Conservation (phyloP, 2,113 vertebrate species). For the Tachysurus fulvidraco region DNA sequence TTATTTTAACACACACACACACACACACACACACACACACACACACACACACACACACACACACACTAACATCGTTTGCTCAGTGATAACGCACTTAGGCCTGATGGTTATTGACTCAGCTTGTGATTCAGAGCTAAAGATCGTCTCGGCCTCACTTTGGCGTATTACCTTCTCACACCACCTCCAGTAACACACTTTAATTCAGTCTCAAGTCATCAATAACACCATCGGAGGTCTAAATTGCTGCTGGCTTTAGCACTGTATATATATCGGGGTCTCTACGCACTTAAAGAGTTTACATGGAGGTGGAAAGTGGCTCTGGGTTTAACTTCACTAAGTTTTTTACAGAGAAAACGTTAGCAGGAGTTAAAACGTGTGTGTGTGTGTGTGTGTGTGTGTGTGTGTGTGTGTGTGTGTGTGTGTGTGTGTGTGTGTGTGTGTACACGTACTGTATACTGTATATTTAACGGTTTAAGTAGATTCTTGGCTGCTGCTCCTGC, state of each 20-base stretch:
- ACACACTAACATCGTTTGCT: slow-evolving; percentile 33
- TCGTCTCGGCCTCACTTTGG: slow-evolving; percentile 34
- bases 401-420: too few relatives aligned
- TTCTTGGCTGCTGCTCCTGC: neutral
- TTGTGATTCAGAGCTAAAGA: slow-evolving; percentile 35
- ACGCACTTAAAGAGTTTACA: neutral
- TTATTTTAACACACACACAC: neutral
- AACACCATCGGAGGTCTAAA: slow-evolving; percentile 35
- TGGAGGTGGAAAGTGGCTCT: neutral
- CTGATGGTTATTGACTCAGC: slow-evolving; percentile 53
- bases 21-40: slow-evolving; percentile 13
- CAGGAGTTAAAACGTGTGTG: too few relatives aligned
- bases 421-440: too few relatives aligned
- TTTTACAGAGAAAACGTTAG: neutral
- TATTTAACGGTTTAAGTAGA: neutral
- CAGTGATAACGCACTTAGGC: slow-evolving; percentile 44
- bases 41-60: slow-evolving; percentile 11
- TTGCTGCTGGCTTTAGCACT: slow-evolving; percentile 27
- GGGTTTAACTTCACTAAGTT: neutral
- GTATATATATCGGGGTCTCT: neutral
- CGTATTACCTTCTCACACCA: slow-evolving; percentile 40
- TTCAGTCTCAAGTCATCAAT: slow-evolving; percentile 44
- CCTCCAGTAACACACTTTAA: slow-evolving; percentile 42
- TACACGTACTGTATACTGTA: too few relatives aligned
- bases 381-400: too few relatives aligned